Base-by-base conservation (phyloP, 1,140 invertebrate species). In the Trichonephila clavata region DNA sequence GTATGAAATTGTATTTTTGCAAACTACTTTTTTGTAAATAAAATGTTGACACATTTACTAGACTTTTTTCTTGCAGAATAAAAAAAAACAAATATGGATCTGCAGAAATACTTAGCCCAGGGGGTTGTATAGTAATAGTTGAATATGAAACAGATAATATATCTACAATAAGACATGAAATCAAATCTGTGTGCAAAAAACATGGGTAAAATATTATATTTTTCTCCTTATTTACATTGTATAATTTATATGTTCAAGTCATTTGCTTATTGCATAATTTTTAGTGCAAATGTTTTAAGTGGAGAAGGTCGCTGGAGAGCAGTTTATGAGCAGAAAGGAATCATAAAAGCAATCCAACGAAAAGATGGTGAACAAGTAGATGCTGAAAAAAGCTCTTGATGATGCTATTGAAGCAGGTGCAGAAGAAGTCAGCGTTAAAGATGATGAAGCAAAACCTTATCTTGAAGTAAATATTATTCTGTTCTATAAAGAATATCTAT, bases 121-220 rank as follows among this genome's bases (percentile, higher is more conserved):
- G 95, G 32, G 94, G 94, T 39, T 60, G 87, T 21, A 87, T 94
- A 32, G 20, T 95, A 8, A n/a, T 95, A 16, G 21, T 94, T 2
- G 95, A 95, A 57, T 86, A 94, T 68, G 89, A 95, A 63, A 94
- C 95, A n/a, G 95, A 95, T 63, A 95, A 95, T 80, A 13, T 94
- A 5, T 92, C 59, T 50, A 68, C 57, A 32, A 91, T 91, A 8
- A 92, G 92, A 39, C 92, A 86, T 92, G 89, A 92, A 59, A 39
- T 95, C 13, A 94, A 94, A 57, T 27, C 2, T 80, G 63, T 93
- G 20, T 93, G 94, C 24, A 94, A 92, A 68, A 94, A 94, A 89
- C 65, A 94, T 87, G 68, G 89, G 93, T 94, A 87, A 21, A n/a
- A n/a, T 86, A 10, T 4, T 57, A 61, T 1, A 21, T 50, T 32